phyloP scores from a whole-genome alignment of 2,888 invertebrate species.

The Oxytorus armatus region DNA sequence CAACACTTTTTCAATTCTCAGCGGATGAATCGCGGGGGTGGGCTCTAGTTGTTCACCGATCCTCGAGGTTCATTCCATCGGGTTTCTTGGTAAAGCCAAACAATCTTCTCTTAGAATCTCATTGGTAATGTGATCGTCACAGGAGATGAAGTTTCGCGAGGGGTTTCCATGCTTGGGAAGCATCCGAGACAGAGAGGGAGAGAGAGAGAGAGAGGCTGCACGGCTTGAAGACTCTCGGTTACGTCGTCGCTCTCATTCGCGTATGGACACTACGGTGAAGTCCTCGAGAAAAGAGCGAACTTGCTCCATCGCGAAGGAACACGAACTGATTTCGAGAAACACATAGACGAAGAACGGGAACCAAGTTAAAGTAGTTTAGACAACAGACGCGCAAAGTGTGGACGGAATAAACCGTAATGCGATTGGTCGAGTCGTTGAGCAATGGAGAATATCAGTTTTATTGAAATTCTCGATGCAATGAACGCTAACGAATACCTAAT shows the following conservation, averaged over 20 bases:
- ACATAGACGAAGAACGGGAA: constrained; percentile 28
- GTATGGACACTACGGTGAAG: constrained; percentile 54
- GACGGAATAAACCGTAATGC: constrained; percentile 14
- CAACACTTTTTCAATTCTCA: constrained; percentile 65
- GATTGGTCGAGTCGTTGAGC: constrained; percentile 28
- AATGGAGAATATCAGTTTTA: not conserved
- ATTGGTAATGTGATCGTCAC: constrained; percentile 75
- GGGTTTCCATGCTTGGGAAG: constrained; percentile 40
- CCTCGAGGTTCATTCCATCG: constrained; percentile 74
- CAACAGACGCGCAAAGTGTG: constrained; percentile 30
- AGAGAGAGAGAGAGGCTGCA: constrained; percentile 40
- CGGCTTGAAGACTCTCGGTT: constrained; percentile 29
- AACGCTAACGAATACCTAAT: not conserved
- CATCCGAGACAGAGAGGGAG: too few species aligned
- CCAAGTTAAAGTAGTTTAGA: constrained; percentile 40
- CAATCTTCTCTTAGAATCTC: constrained; percentile 76
- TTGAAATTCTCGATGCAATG: not conserved
- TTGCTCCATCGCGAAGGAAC: constrained; percentile 29
- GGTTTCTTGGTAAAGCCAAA: constrained; percentile 75
- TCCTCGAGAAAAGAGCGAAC: constrained; percentile 50
- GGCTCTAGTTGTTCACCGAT: constrained; percentile 36
- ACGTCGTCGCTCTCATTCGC: constrained; percentile 27
- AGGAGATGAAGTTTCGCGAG: constrained; percentile 69
- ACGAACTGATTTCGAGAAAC: constrained; percentile 44
- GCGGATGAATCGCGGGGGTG: not conserved